Evolutionary conservation across 2,888 invertebrate genomes (phyloP), one percentile per base, ranked within the genome.

Genomic region (Mongoloraphidia duomilia): DNA sequence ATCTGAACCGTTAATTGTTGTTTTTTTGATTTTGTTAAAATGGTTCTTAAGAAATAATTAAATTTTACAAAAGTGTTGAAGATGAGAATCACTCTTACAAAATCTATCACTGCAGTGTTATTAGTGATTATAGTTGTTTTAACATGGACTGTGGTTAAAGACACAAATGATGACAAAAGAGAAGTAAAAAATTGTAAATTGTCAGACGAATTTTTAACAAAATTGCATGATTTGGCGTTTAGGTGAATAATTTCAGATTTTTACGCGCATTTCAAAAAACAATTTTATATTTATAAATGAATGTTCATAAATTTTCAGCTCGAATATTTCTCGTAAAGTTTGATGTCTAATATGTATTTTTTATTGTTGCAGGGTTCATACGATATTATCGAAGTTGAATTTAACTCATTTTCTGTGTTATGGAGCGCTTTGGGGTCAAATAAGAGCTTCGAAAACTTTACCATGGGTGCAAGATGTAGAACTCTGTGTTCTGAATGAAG

Each of bases 321-420:
- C 3, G 6, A 26, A 6, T 26, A 26, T 26, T 26, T 26, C 26
- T 26, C 39, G 4, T 38, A 41, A n/a, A 53, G 36, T 37, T 47
- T 40, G 26, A 0, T 43, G 3, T 40, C 2, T 33, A 44, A 41
- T 54, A 38, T 9, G 47, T 34, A 51, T 49, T 39, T 44, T 35
- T 44, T 52, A 50, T 43, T 47, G 46, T 52, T 56, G 34, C 52
- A 69, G 69, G 52, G 64, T 65, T 33, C 66, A 71, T 53, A 55
- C 60, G 45, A 64, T 70, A 17, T 61, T 76, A 17, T 59, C 64
- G 11, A 63, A 66, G 38, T 60, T 74, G 38, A 63, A 67, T 2
- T 60, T 75, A 38, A 67, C 71, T n/a, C 73, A 75, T 60, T 74
- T 73, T 56, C 62, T 76, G 12, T 77, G 76, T 58, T 74, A 74